Percentiles rank a stretch among this genome's conserved stretches.
Conservation (phyloP, 2,888 invertebrate species). For the Diloba caeruleocephala region DNA sequence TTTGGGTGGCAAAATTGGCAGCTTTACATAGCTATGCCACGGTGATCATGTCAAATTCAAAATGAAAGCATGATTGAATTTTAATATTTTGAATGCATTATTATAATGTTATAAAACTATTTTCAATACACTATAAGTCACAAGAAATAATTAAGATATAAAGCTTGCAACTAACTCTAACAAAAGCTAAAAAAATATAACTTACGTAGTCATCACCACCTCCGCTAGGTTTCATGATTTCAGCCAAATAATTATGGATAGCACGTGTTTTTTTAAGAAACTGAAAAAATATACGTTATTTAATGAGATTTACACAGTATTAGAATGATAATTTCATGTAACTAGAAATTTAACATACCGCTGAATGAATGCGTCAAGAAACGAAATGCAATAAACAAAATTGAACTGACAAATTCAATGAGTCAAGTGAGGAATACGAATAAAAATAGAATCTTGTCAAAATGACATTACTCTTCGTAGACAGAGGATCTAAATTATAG, state of each 20-base stretch:
- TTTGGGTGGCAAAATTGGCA: too few relatives aligned
- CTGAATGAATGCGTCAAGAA: conserved; percentile 28
- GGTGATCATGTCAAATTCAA: conserved; percentile 9
- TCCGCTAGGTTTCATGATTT: conserved; percentile 78
- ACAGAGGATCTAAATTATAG: too few relatives aligned
- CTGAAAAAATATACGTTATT: background rate
- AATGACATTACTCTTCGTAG: too few relatives aligned
- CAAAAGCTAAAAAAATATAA: too few relatives aligned
- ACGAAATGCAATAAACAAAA: conserved; percentile 27
- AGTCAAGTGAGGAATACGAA: conserved; percentile 12
- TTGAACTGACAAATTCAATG: conserved; percentile 12
- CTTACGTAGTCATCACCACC: conserved; percentile 83
- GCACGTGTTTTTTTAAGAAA: background rate
- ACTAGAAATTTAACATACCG: conserved; percentile 34
- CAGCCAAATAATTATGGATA: conserved; percentile 26
- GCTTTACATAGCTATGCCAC: conserved; percentile 26
- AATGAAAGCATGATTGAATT: too few relatives aligned
- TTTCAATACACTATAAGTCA: too few relatives aligned
- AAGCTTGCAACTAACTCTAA: too few relatives aligned
- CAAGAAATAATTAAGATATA: too few relatives aligned
- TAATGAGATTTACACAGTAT: conserved; percentile 2
- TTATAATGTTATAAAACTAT: too few relatives aligned
- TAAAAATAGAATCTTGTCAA: too few relatives aligned
- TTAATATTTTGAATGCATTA: too few relatives aligned
- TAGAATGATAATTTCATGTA: conserved; percentile 19